Base-by-base conservation (phyloP, 2,888 invertebrate species). In the Tenthredo distinguenda region DNA sequence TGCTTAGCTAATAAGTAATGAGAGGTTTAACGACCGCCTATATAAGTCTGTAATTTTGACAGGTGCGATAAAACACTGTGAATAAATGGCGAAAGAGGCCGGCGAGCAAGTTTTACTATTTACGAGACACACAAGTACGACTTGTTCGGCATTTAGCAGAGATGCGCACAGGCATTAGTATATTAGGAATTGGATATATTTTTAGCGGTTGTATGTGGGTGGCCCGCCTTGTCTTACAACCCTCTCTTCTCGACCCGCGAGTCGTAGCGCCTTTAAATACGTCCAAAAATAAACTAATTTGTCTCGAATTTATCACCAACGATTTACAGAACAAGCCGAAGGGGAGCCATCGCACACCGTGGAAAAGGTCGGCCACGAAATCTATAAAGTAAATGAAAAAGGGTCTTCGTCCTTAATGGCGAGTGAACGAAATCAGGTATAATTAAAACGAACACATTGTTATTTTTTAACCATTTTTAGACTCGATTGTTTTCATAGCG, bases 201-300 rank as follows among this genome's bases (percentile, higher is more conserved):
- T 83, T 83, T 83, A 83, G 83, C 83, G 50, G 62, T 43, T 50
- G 50, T 55, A 55, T 50, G 68, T 83, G 83, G 83, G 83, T 83
- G 83, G 83, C 68, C 83, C 50, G 34, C 15, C 83, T 18, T 71
- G 83, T 71, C 83, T 71, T 50, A 71, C 83, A 83, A 83, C 83
- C 83, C 83, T 81, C 81, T 62, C 81, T 68, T n/a, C 83, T 83
- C 31, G 7, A 18, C 9, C 47, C 65, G 37, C 5, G 31, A 26
- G 40, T 47, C 65, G 83, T 58, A 81, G 10, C 83, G 83, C 71
- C 50, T 85, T 79, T 82, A 74, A 85, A 74, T 83, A 85, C 50
- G 37, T 76, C 85, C 76, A 82, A 88, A 89, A 88, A 90, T 90
- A 91, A 91, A 90, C 90, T 89, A 90, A 91, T 91, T 91, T 91